phyloP scores from a whole-genome alignment of 2,888 invertebrate genomes.

The Cosmia pyralina region DNA sequence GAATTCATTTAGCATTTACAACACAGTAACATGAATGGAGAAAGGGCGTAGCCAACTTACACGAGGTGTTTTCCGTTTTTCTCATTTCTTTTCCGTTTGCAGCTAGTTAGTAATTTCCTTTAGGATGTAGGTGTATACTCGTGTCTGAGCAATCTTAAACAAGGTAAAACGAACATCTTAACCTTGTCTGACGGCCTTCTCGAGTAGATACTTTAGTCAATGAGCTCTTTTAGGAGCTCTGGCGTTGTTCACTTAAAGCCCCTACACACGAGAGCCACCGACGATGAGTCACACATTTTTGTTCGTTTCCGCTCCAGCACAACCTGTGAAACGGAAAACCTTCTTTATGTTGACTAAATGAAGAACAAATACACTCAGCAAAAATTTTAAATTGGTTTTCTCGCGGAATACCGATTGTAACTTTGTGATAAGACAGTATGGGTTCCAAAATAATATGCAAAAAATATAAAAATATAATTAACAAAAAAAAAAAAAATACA shows the following conservation, averaged over 20 bases:
- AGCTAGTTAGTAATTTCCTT: slow-evolving; percentile 36
- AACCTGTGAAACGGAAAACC: slow-evolving; percentile 11
- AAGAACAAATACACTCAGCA: no score
- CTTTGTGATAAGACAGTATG: neutral
- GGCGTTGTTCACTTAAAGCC: slow-evolving; percentile 11
- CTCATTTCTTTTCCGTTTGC: slow-evolving; percentile 25
- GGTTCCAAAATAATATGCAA: no score
- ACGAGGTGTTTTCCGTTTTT: slow-evolving; percentile 23
- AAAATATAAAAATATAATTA: no score
- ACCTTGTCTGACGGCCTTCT: slow-evolving; percentile 22
- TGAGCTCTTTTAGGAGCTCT: slow-evolving; percentile 28
- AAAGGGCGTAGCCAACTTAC: slow-evolving; percentile 5
- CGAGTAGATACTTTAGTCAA: slow-evolving; percentile 39
- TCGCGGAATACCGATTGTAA: no score
- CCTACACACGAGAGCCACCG: neutral
- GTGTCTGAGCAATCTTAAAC: slow-evolving; percentile 30
- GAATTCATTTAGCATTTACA: slow-evolving; percentile 16
- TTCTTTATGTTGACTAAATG: slow-evolving; percentile 9
- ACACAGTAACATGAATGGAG: slow-evolving; percentile 1
- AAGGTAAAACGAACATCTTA: slow-evolving; percentile 23
- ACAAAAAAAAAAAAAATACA: no score
- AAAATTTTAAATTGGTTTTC: neutral
- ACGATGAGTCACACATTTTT: slow-evolving; percentile 9
- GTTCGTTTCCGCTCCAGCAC: slow-evolving; percentile 16
- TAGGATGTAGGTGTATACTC: slow-evolving; percentile 14